phyloP scores from a whole-genome alignment of 2,113 vertebrate genomes.

The Pelusios castaneus region DNA sequence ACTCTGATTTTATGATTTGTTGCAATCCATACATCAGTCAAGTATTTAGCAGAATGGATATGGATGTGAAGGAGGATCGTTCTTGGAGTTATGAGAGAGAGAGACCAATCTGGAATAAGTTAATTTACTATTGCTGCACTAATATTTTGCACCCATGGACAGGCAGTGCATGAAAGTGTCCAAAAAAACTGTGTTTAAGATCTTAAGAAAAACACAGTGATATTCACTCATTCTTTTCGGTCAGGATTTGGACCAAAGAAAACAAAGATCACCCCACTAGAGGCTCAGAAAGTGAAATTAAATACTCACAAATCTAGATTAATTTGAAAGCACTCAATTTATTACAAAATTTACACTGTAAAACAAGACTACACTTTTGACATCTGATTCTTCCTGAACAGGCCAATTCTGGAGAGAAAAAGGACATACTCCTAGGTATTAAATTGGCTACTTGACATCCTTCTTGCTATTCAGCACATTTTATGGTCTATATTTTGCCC shows the following conservation, averaged over 20 bases:
- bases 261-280: background rate
- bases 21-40: background rate
- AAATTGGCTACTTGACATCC: background rate
- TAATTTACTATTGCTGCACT: background rate
- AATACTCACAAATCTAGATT: conserved; percentile 34
- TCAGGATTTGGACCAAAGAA: conserved; percentile 16
- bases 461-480: background rate
- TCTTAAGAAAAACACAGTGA: background rate
- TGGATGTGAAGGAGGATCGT: background rate
- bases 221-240: conserved; percentile 8
- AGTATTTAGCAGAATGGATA: background rate
- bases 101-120: background rate
- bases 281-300: background rate
- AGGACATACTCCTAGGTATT: background rate
- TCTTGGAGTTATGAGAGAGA: background rate
- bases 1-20: accelerated
- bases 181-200: background rate
- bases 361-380: background rate
- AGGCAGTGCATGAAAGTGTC: background rate
- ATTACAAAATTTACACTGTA: background rate
- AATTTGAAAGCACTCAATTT: conserved; percentile 2
- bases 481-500: background rate
- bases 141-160: background rate
- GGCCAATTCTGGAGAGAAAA: background rate
- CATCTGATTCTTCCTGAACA: background rate